Evolutionary conservation across 2,113 vertebrate species (phyloP), one percentile per base, ranked within the genome.

Genomic region (Serinus canaria): DNA sequence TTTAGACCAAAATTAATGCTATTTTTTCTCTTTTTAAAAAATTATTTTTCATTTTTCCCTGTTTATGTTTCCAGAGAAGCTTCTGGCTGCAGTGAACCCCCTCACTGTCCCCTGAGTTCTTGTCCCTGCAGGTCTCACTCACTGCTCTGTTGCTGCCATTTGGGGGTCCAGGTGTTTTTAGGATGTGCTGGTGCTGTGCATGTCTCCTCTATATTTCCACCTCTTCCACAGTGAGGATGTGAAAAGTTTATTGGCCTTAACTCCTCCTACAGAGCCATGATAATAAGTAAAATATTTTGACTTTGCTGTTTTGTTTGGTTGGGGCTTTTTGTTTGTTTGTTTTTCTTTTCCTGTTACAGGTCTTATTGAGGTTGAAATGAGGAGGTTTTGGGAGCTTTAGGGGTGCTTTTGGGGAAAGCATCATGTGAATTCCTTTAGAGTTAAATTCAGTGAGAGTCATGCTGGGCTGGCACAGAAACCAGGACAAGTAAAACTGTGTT

Each of bases 391-490:
- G 41, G 59, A 93, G 76, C 35, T 74, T 87, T 93, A 69, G 41
- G 46, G 37, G 52, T 83, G 14, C 15, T 88, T 88, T 92, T 69
- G 74, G 64, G 63, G 52, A 89, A 92, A 70, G 46, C 73, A 86
- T 89, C 86, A 13, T 70, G 55, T 86, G 95, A 92, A 93, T 89
- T 73, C 68, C 64, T 80, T 83, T 89, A n/a, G 76, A 80, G 68
- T 86, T 80, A 74, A 95, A 93, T 86, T 94, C 88, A 83, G 90
- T 67, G 68, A 55, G 79, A 83, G 39, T 50, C 92, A 21, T 63
- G 86, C 90, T 90, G 96, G 86, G 90, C 50, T 92, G 64, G 83
- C 86, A 70, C 86, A 92, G 89, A 95, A 95, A 90, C 47, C 90
- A 87, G 90, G 94, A 89, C 91, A 88, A 90, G 83, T 44, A 27